Base-by-base conservation (phyloP, 2,888 invertebrate genomes). In the Caprella mutica region DNA sequence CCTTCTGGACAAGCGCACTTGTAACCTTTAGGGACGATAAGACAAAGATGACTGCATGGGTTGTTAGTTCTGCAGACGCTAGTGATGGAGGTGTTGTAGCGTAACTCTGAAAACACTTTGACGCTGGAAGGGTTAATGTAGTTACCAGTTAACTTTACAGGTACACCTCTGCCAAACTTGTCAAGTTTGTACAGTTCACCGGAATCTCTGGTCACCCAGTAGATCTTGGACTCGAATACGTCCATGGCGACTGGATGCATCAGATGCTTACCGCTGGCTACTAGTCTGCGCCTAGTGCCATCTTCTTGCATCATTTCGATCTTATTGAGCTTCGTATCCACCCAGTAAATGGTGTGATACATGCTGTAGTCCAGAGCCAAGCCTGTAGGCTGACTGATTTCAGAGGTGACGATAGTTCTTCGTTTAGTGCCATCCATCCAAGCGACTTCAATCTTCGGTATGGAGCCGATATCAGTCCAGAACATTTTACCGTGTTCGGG, bases 371-470 rank as follows among this genome's bases (percentile, higher is more conserved):
- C 98, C 48, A 98, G 83, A 0, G 92, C 81, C 9, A 98, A 72
- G 0, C 93, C 92, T 0, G 89, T 81, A 0, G 97, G 97, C 69
- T 86, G 85, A 39, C 88, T 79, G 26, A 97, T 80, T 60, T 81
- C 80, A 60, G 88, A 88, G 0, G 84, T 82, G 6, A 93, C 83
- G 2, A 98, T 72, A 0, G 85, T 81, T 54, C 84, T 77, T 2
- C 93, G 79, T 71, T 89, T 86, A 0, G 85, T 86, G 0, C 97
- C 97, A 70, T 94, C 96, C 92, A 97, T 90, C 91, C 94, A 96
- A 2, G 92, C 81, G 3, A 84, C 81, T 72, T 96, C 96, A 62
- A 98, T 92, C 73, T 93, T 96, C 0, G 92, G 89, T 3, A 83
- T 82, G 0, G 84, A 82, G 5, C 94, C 92, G 0, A 87, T 85